Percentiles rank a stretch among this genome's conserved stretches.
phyloP scores from a whole-genome alignment of 2,888 invertebrate species.

The Parnassius apollo region DNA sequence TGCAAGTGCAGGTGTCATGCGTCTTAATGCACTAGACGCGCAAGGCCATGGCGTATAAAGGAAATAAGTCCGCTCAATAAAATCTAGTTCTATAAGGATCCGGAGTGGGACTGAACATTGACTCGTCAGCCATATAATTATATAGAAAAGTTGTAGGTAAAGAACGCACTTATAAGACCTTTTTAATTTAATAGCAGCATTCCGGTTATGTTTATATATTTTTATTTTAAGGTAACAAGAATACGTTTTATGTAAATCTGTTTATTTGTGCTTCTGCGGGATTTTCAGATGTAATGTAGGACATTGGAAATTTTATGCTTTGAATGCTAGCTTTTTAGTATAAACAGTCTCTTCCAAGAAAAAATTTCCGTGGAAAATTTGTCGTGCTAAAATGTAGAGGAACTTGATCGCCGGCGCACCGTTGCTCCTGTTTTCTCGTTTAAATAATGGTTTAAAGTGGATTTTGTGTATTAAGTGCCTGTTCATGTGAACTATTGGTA shows the following conservation, averaged over 20 bases:
- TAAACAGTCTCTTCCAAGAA: too few species aligned
- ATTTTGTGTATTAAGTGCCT: too few species aligned
- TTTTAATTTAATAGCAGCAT: neutral
- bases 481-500: too few species aligned
- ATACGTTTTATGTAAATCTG: neutral
- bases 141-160: neutral
- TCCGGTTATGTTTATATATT: neutral
- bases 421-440: too few species aligned
- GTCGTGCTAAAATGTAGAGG: too few species aligned
- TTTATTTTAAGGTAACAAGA: neutral
- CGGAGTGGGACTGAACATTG: conserved; percentile 13
- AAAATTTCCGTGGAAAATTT: too few species aligned
- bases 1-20: conserved; percentile 20
- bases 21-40: conserved; percentile 18
- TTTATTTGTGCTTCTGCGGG: conserved; percentile 2
- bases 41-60: conserved; percentile 27
- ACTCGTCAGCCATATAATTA: conserved; percentile 1
- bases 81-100: conserved; percentile 27
- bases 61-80: conserved; percentile 26
- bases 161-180: neutral
- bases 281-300: conserved; percentile 10
- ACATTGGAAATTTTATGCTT: neutral
- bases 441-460: too few species aligned
- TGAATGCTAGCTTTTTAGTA: neutral
- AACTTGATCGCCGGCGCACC: too few species aligned